Conservation (phyloP, 2,797 vertebrate species). For the Tokudaia tokunoshimensis region DNA sequence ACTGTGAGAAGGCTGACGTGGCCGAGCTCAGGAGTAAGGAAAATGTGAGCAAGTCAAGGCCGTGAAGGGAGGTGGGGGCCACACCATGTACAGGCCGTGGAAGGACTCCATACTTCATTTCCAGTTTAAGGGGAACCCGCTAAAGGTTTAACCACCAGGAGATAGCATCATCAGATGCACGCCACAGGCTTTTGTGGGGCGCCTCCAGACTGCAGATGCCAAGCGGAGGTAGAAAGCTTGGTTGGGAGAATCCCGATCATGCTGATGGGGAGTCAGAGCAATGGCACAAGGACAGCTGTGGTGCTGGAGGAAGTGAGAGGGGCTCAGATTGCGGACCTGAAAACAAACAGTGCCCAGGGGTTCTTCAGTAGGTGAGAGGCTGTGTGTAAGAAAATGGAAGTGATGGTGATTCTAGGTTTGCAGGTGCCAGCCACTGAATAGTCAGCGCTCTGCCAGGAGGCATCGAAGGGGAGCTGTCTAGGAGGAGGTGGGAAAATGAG, state of each 20-base stretch:
- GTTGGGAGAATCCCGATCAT: background rate
- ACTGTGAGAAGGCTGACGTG: background rate
- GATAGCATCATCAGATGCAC: too few species aligned
- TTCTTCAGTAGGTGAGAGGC: too few species aligned
- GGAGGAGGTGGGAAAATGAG: background rate
- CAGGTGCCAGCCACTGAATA: background rate
- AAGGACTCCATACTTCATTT: background rate
- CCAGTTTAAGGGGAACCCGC: background rate
- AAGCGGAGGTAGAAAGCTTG: background rate
- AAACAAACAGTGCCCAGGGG: background rate
- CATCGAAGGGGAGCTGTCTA: background rate
- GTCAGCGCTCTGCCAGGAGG: accelerated
- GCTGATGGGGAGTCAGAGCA: background rate
- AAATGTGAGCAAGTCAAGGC: background rate
- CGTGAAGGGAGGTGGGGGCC: background rate
- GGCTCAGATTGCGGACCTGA: background rate
- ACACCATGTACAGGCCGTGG: accelerated
- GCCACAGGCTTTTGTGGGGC: background rate
- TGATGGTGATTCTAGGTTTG: background rate
- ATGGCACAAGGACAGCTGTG: background rate
- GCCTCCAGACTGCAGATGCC: background rate
- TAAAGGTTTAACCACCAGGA: background rate
- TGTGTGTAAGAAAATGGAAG: background rate
- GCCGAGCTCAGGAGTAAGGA: background rate
- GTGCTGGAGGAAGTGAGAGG: background rate